A percentile compares a stretch with the other conserved stretches of the same genome.
Evolutionary conservation across 2,113 vertebrate genomes (phyloP).

Genomic region (Pangasianodon gigas): DNA sequence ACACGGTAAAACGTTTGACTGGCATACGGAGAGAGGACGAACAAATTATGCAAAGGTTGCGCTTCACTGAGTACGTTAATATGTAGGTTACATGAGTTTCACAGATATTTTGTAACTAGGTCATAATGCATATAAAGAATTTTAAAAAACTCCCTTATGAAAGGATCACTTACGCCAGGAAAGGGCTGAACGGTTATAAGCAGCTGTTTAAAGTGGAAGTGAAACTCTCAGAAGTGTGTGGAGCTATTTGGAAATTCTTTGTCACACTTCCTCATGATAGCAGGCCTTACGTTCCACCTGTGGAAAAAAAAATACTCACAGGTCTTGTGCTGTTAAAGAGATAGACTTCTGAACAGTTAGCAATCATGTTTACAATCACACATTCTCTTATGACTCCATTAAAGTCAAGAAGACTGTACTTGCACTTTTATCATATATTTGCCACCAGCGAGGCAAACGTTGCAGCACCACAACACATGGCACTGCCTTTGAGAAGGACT

Average conservation of each 20-base stretch:
- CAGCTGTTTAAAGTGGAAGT: slow-evolving; percentile 30
- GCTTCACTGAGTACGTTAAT: background rate
- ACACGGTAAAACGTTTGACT: background rate
- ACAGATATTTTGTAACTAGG: background rate
- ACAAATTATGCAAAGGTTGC: background rate
- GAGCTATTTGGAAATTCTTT: slow-evolving; percentile 30
- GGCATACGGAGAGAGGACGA: background rate
- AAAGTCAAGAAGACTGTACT: background rate
- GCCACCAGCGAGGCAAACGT: background rate
- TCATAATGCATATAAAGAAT: background rate
- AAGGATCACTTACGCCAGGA: background rate
- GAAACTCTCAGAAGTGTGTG: slow-evolving; percentile 33
- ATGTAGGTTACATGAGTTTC: background rate
- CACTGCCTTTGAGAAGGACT: background rate
- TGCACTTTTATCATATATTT: background rate
- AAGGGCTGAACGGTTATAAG: background rate
- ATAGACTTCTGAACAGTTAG: background rate
- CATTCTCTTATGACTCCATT: background rate
- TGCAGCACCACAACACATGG: background rate
- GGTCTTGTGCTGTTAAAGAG: background rate
- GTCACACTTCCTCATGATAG: slow-evolving; percentile 34
- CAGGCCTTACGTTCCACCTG: background rate
- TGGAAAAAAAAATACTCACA: background rate
- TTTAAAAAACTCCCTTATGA: background rate
- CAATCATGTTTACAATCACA: background rate